phyloP scores from a whole-genome alignment of 2,797 vertebrate genomes.

The Pangasius djambal region DNA sequence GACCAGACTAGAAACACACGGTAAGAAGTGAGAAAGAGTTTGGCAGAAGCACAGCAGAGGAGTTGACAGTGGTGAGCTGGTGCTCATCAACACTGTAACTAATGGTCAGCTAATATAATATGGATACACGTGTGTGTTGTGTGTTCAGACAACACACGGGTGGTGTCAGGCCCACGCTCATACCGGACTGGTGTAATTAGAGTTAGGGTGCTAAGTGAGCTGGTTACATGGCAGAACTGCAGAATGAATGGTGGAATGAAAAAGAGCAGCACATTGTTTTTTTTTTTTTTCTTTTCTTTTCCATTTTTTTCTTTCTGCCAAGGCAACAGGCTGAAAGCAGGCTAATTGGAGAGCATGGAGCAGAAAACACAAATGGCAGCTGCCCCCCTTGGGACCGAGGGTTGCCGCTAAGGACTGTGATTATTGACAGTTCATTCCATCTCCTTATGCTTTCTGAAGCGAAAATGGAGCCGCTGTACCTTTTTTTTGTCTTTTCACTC shows the following conservation, averaged over 20 bases:
- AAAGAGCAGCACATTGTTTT: slow-evolving; percentile 53
- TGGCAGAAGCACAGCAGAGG: not conserved
- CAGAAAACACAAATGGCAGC: slow-evolving; percentile 70
- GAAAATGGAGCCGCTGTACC: slow-evolving; percentile 11
- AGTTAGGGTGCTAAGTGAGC: slow-evolving; percentile 72
- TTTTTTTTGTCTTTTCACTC: not conserved
- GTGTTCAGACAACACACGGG: slow-evolving; percentile 66
- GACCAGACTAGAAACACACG: not conserved
- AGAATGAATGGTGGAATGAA: slow-evolving; percentile 67
- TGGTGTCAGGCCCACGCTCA: slow-evolving; percentile 66
- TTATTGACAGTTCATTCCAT: slow-evolving; percentile 75
- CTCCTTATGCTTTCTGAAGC: slow-evolving; percentile 56
- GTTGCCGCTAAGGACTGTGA: slow-evolving; percentile 69
- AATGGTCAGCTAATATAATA: slow-evolving; percentile 23
- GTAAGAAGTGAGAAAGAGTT: not conserved
- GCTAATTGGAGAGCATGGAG: slow-evolving; percentile 70
- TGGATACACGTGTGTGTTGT: not conserved
- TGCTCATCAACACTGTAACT: not conserved
- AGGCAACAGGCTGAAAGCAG: slow-evolving; percentile 73
- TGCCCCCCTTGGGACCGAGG: slow-evolving; percentile 65
- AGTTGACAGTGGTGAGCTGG: not conserved
- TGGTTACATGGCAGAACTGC: slow-evolving; percentile 72
- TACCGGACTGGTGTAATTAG: slow-evolving; percentile 75
- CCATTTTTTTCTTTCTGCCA: slow-evolving; percentile 31
- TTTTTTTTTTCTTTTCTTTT: not conserved